These are phyloP conservation scores for Saxicola maurus DNA, from an alignment of 2,797 vertebrate species.

Conservation along the genomic window DNA sequence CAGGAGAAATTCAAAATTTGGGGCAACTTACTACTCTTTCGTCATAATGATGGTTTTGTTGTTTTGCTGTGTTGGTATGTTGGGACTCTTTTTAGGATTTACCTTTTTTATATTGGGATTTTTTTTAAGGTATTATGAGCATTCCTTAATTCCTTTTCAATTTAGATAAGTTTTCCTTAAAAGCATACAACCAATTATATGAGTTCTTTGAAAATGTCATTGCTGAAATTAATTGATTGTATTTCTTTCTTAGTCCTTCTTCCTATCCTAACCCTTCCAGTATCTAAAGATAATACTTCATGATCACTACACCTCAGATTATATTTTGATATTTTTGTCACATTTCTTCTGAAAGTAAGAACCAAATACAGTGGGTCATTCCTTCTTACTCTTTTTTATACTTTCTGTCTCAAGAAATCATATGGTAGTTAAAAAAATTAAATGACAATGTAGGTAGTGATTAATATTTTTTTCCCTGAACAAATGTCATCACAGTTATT, in stretches of 20 bases:
- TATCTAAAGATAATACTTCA: not conserved
- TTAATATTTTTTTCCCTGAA: rapidly evolving
- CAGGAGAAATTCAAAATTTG: not conserved
- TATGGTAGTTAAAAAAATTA: not conserved
- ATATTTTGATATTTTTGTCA: not conserved
- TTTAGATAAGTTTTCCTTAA: not conserved
- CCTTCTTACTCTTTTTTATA: not conserved
- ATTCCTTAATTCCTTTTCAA: not conserved
- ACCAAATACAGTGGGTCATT: not conserved
- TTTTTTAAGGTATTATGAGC: not conserved
- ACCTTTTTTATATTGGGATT: not conserved
- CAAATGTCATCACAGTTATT: not conserved
- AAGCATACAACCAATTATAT: not conserved
- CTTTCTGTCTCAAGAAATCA: not conserved
- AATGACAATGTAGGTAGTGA: not conserved
- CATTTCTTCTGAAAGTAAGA: not conserved
- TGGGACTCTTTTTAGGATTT: not conserved
- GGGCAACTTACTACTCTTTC: not conserved
- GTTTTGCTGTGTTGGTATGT: not conserved
- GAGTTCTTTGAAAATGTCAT: not conserved
- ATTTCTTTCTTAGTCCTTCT: not conserved
- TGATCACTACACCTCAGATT: not conserved
- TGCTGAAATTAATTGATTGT: not conserved
- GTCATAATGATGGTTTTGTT: not conserved
- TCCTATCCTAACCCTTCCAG: not conserved